phyloP scores from a whole-genome alignment of 1,140 invertebrate genomes.

The Glomeris maerens region DNA sequence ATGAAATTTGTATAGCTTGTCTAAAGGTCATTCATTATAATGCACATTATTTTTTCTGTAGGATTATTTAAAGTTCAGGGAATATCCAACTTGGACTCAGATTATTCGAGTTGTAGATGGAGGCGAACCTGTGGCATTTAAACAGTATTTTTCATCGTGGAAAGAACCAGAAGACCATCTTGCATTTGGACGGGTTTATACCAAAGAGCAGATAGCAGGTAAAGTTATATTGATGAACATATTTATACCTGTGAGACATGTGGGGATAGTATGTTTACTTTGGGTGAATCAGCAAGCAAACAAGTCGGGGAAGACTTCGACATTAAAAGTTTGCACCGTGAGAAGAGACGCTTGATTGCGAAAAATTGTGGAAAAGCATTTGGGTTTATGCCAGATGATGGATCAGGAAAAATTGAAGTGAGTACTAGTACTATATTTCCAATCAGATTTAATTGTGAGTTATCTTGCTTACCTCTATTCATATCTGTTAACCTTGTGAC shows the following conservation, averaged over 20 bases:
- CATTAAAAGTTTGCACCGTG: conserved; percentile 22
- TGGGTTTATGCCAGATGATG: conserved; percentile 58
- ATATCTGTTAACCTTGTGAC: no score
- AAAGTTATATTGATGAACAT: background rate
- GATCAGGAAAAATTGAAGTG: conserved; percentile 39
- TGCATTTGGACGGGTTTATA: conserved; percentile 27
- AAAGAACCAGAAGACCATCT: conserved; percentile 43
- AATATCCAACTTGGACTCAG: conserved; percentile 61
- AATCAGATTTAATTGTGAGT: no score
- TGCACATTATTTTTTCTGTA: no score
- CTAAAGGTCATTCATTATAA: no score
- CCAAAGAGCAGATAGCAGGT: conserved; percentile 26
- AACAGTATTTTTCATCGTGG: conserved; percentile 63
- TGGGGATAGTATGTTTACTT: no score
- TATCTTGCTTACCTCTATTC: no score
- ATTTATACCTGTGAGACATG: conserved; percentile 9
- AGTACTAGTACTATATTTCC: no score
- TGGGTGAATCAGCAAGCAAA: no score
- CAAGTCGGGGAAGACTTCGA: conserved; percentile 24
- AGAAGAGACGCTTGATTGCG: conserved; percentile 25
- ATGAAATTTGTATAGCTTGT: no score
- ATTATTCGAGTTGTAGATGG: conserved; percentile 50
- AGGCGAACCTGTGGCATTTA: conserved; percentile 58
- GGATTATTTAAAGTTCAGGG: conserved; percentile 50
- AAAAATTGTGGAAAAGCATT: conserved; percentile 37